These are phyloP conservation scores for Lepidurus arcticus DNA, from an alignment of 1,140 invertebrate species.

Conservation along the genomic window DNA sequence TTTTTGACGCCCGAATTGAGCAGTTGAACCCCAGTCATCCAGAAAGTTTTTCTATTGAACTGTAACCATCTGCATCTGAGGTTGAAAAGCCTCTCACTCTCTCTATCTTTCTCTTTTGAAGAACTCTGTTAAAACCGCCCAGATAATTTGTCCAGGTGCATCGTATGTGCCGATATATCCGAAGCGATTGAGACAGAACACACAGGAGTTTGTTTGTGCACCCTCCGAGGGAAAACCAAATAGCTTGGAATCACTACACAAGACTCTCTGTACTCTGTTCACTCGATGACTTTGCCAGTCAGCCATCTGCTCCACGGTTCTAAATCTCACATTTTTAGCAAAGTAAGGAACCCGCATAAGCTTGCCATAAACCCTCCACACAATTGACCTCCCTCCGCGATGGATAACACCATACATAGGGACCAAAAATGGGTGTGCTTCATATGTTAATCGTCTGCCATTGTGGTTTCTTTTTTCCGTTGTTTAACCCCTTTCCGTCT, in stretches of 20 bases:
- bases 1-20: background rate
- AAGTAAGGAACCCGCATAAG: background rate
- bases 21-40: slow-evolving; percentile 1
- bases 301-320: background rate
- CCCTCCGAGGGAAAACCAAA: background rate
- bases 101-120: background rate
- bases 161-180: background rate
- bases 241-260: background rate
- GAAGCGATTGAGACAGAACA: background rate
- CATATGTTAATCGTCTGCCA: background rate
- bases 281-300: background rate
- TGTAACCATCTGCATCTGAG: slow-evolving; percentile 1
- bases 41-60: background rate
- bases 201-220: background rate
- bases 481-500: background rate
- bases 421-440: background rate
- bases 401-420: background rate
- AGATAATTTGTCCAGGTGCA: slow-evolving; percentile 9
- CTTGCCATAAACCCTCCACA: background rate
- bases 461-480: background rate
- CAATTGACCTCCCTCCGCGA: background rate
- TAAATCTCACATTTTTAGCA: background rate
- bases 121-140: background rate
- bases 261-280: too few species aligned
- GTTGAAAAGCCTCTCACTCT: background rate